Percentiles rank a stretch among this genome's conserved stretches.
Evolutionary conservation across 1,140 invertebrate genomes (phyloP).

Genomic region (Chionoecetes opilio): DNA sequence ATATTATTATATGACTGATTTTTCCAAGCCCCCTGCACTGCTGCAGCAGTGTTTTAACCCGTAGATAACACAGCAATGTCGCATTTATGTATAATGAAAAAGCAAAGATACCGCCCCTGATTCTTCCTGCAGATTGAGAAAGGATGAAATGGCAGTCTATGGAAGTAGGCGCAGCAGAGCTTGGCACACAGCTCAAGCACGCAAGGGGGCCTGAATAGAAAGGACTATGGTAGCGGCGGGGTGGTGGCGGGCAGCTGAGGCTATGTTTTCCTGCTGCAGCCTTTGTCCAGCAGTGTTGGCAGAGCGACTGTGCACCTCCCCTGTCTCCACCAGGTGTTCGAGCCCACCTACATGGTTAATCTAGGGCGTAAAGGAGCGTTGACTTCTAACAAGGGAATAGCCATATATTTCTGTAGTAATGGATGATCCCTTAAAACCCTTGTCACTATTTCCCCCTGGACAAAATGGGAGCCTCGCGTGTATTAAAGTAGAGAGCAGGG

Average conservation of each 20-base stretch:
- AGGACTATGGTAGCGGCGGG: conserved; percentile 46
- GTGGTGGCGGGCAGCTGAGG: conserved; percentile 28
- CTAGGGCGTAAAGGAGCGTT: not conserved
- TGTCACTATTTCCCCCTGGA: not conserved
- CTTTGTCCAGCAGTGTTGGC: conserved; percentile 62
- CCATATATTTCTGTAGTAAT: not conserved
- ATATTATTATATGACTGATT: not conserved
- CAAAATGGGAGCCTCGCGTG: not conserved
- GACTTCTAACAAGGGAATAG: not conserved
- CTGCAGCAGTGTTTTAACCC: not conserved
- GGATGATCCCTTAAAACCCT: not conserved
- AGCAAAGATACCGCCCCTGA: not conserved
- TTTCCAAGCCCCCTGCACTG: too few species aligned
- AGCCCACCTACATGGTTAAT: not conserved
- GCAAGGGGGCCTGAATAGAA: not conserved
- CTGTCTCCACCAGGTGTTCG: conserved; percentile 47
- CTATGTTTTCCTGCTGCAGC: conserved; percentile 69
- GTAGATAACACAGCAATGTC: not conserved
- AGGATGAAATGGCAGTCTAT: not conserved
- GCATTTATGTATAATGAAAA: not conserved
- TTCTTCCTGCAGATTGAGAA: not conserved
- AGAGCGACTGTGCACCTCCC: conserved; percentile 4
- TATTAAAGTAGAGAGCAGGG: conserved; percentile 8
- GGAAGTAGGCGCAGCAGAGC: conserved; percentile 40
- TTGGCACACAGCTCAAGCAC: conserved; percentile 23